These are phyloP conservation scores for Caerostris extrusa DNA, from an alignment of 1,140 invertebrate species.

Conservation along the genomic window DNA sequence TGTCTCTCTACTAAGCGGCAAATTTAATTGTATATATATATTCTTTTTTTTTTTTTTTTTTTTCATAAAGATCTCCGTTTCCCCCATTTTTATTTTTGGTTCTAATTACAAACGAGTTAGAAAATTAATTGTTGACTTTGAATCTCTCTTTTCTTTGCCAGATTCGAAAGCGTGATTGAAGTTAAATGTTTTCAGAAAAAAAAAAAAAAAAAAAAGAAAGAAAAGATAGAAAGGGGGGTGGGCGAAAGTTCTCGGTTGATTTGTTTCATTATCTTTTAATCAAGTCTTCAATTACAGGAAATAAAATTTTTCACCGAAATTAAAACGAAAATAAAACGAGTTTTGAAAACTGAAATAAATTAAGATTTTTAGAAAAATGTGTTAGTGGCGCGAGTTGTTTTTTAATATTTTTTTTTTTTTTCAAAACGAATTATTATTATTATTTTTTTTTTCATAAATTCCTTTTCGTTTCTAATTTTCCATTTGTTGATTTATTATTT, in stretches of 20 bases:
- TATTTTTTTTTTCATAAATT: constrained; percentile 30
- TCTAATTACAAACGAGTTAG: constrained; percentile 76
- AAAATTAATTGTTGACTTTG: constrained; percentile 76
- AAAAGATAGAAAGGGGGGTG: neutral
- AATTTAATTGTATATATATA: constrained; percentile 52
- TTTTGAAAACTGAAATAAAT: constrained; percentile 72
- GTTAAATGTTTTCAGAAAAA: constrained; percentile 60
- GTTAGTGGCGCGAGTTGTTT: constrained; percentile 54
- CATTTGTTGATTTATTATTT: constrained; percentile 60
- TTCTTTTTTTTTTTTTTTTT: neutral
- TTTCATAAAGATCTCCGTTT: neutral
- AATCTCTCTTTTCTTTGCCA: constrained; percentile 39
- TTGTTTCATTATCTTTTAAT: constrained; percentile 76
- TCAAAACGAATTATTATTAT: neutral
- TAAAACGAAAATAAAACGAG: constrained; percentile 66
- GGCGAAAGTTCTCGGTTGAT: constrained; percentile 60
- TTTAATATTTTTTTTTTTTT: constrained; percentile 7
- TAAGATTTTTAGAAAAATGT: constrained; percentile 64
- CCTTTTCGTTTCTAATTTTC: constrained; percentile 20
- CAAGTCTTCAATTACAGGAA: constrained; percentile 74
- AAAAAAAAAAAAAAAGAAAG: constrained; percentile 1
- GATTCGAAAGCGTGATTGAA: constrained; percentile 69
- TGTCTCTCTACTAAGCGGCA: neutral
- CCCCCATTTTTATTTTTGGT: constrained; percentile 63
- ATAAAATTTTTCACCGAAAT: constrained; percentile 62